These are phyloP conservation scores for Microtus richardsoni DNA, from an alignment of 2,113 vertebrate genomes.

Conservation along the genomic window DNA sequence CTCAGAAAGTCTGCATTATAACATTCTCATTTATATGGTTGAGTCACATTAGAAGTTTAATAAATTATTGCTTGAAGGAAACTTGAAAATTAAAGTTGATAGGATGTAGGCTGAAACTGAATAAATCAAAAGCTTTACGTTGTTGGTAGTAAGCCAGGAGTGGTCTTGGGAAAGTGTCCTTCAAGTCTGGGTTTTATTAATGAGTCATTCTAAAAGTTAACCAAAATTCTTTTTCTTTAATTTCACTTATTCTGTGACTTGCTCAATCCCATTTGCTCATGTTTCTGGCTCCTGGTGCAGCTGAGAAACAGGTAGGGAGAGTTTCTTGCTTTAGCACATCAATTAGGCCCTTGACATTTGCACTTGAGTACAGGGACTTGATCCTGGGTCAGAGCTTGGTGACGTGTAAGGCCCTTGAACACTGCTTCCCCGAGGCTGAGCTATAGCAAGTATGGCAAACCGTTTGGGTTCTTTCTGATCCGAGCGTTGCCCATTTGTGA, in stretches of 20 bases:
- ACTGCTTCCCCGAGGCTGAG: not conserved
- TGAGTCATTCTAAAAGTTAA: conserved; percentile 52
- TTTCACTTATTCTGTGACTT: not conserved
- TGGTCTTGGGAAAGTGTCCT: conserved; percentile 70
- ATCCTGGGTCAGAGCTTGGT: not conserved
- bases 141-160: conserved; percentile 61
- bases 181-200: conserved; percentile 53
- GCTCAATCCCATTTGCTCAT: not conserved
- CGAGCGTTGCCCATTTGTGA: not conserved
- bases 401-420: rapidly evolving
- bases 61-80: conserved; percentile 79
- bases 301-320: not conserved
- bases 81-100: conserved; percentile 80
- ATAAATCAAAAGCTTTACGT: conserved; percentile 71
- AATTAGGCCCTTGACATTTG: not conserved
- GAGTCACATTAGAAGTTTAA: conserved; percentile 72
- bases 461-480: not conserved
- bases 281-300: not conserved
- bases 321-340: not conserved
- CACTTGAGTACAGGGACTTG: not conserved
- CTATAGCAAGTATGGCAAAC: rapidly evolving
- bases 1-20: conserved; percentile 66
- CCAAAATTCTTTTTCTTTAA: not conserved
- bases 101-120: conserved; percentile 69
- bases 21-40: conserved; percentile 66